phyloP scores from a whole-genome alignment of 1,140 invertebrate species.

The Whitmania pigra region DNA sequence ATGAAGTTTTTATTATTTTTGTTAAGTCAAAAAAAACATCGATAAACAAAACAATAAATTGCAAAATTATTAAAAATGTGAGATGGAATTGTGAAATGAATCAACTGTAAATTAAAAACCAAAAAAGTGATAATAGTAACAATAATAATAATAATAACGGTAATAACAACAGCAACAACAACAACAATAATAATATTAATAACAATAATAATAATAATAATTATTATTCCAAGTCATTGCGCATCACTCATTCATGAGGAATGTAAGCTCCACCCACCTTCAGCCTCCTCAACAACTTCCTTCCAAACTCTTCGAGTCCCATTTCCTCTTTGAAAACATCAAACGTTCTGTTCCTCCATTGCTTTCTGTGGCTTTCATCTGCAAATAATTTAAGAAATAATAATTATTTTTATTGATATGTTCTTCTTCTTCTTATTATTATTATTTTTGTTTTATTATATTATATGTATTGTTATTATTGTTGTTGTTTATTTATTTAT shows the following conservation, averaged over 20 bases:
- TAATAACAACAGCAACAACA: neutral
- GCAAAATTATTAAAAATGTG: no score
- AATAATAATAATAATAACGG: neutral
- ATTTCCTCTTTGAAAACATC: neutral
- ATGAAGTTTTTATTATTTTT: no score
- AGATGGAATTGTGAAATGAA: no score
- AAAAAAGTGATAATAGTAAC: no score
- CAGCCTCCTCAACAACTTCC: neutral
- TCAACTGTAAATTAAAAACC: no score
- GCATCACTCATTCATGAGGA: neutral
- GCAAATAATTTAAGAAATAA: neutral
- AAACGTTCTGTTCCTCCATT: neutral
- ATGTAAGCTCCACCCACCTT: neutral
- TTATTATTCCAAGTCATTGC: no score
- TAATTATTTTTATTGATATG: neutral
- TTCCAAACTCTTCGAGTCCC: neutral
- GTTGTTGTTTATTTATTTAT: no score
- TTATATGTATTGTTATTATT: no score
- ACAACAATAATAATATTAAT: conserved; percentile 5
- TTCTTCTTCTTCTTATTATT: no score
- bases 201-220: neutral
- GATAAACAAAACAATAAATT: no score
- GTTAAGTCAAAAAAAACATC: no score
- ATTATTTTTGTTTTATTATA: no score
- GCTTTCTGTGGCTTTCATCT: neutral